These are phyloP conservation scores for Ceratoteleas bidentatus DNA, from an alignment of 1,140 invertebrate species.

Conservation along the genomic window DNA sequence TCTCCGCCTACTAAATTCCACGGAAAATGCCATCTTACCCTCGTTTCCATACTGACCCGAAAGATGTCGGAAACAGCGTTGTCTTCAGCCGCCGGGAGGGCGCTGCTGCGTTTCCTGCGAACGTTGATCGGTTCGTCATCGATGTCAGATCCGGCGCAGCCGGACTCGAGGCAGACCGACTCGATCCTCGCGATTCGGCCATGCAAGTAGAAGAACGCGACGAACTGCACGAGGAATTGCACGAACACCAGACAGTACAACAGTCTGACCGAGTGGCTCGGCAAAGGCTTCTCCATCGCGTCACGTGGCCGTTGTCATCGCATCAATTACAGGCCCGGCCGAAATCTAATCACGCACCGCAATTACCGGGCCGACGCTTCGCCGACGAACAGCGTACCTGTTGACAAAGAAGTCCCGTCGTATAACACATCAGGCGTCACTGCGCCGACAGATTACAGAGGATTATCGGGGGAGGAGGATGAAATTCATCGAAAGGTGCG, in stretches of 20 bases:
- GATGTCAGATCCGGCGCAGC: slow-evolving; percentile 7
- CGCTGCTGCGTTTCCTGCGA: slow-evolving; percentile 70
- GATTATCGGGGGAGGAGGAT: too few species aligned
- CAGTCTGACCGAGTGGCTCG: slow-evolving; percentile 66
- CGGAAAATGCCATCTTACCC: not conserved
- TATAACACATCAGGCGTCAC: slow-evolving; percentile 41
- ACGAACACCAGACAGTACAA: slow-evolving; percentile 72
- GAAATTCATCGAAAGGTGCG: too few species aligned
- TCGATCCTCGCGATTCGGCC: slow-evolving; percentile 68
- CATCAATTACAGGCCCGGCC: slow-evolving; percentile 47
- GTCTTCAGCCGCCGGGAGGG: slow-evolving; percentile 69
- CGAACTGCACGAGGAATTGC: slow-evolving; percentile 71
- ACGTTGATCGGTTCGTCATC: slow-evolving; percentile 28
- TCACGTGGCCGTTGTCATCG: slow-evolving; percentile 58
- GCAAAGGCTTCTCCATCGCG: slow-evolving; percentile 60
- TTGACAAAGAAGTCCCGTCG: slow-evolving; percentile 46
- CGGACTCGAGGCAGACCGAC: slow-evolving; percentile 53
- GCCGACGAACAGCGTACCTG: slow-evolving; percentile 27
- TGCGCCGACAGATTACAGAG: slow-evolving; percentile 23
- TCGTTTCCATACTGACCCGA: slow-evolving; percentile 65
- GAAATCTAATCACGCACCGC: slow-evolving; percentile 46
- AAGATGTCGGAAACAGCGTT: slow-evolving; percentile 73
- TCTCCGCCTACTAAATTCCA: not conserved
- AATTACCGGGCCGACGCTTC: slow-evolving; percentile 43
- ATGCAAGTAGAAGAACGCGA: slow-evolving; percentile 72